Percentiles rank a stretch among this genome's conserved stretches.
These are phyloP conservation scores for Drosophila parabipectinata DNA, from an alignment of 1,140 invertebrate genomes.

Conservation along the genomic window DNA sequence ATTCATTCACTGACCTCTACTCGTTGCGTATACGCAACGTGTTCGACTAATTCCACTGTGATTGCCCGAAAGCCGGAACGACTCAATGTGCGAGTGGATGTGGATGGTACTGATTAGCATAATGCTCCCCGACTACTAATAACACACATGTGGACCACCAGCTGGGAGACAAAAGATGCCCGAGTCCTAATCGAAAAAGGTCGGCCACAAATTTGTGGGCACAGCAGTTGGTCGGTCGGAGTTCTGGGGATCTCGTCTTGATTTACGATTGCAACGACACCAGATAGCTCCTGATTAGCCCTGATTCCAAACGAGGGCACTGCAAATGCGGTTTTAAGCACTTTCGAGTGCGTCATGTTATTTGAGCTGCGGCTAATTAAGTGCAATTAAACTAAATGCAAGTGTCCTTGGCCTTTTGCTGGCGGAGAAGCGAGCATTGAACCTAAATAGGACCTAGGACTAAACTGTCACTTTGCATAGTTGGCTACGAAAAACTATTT, in stretches of 20 bases:
- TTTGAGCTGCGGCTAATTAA: slow-evolving; percentile 60
- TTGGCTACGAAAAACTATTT: slow-evolving; percentile 1
- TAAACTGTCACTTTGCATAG: slow-evolving; percentile 26
- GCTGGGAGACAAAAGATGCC: slow-evolving; percentile 15
- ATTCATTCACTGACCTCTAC: slow-evolving; percentile 31
- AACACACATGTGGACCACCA: slow-evolving; percentile 34
- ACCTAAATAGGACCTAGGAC: slow-evolving; percentile 17
- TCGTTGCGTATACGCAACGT: slow-evolving; percentile 58
- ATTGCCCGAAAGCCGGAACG: slow-evolving; percentile 10
- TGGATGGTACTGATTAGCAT: slow-evolving; percentile 67
- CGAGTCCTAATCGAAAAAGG: slow-evolving; percentile 66
- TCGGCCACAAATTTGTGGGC: slow-evolving; percentile 55
- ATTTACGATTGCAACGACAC: slow-evolving; percentile 66
- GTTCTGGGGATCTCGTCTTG: slow-evolving; percentile 40
- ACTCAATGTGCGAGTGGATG: slow-evolving; percentile 61
- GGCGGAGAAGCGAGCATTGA: slow-evolving; percentile 43
- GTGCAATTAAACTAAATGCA: slow-evolving; percentile 56
- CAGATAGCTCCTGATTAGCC: slow-evolving; percentile 27
- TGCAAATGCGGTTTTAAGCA: slow-evolving; percentile 43
- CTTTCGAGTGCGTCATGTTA: slow-evolving; percentile 36
- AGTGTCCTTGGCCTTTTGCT: slow-evolving; percentile 48
- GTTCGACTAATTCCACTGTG: neutral
- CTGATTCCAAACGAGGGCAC: slow-evolving; percentile 21
- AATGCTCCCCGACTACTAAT: slow-evolving; percentile 33
- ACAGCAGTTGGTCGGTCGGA: slow-evolving; percentile 46